These are phyloP conservation scores for Whitmania pigra DNA, from an alignment of 1,140 invertebrate species.

Conservation along the genomic window DNA sequence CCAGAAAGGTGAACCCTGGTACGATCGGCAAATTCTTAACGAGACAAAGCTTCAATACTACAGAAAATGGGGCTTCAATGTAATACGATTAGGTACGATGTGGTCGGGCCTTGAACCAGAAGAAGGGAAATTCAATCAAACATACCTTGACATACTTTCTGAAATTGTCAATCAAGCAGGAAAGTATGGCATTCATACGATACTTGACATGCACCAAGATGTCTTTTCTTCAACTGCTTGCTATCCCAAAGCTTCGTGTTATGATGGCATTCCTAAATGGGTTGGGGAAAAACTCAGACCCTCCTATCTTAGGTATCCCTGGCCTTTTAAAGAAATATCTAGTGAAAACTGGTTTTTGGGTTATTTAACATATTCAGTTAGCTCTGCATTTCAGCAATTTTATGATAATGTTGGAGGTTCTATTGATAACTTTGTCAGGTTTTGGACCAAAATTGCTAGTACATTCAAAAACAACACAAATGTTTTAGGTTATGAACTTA, in stretches of 20 bases:
- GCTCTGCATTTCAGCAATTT: conserved; percentile 30
- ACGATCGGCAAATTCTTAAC: conserved; percentile 26
- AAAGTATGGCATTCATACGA: conserved; percentile 28
- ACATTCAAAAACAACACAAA: conserved; percentile 25
- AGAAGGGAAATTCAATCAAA: conserved; percentile 25
- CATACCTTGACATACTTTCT: conserved; percentile 28
- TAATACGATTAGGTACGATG: conserved; percentile 30
- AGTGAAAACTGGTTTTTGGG: conserved; percentile 22
- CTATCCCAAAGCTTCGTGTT: conserved; percentile 13
- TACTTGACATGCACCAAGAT: conserved; percentile 34
- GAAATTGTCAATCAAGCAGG: conserved; percentile 27
- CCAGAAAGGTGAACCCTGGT: conserved; percentile 30
- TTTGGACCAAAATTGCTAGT: conserved; percentile 28
- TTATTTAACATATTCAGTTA: conserved; percentile 29
- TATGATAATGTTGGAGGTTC: conserved; percentile 28
- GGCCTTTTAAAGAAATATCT: conserved; percentile 27
- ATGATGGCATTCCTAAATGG: conserved; percentile 33
- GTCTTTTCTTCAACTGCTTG: conserved; percentile 26
- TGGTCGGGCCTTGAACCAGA: conserved; percentile 29
- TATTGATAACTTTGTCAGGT: conserved; percentile 24
- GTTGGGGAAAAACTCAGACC: conserved; percentile 27
- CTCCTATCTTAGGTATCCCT: conserved; percentile 27
- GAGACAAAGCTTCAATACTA: conserved; percentile 24
- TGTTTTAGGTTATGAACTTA: conserved; percentile 31
- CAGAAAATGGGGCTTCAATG: conserved; percentile 31